phyloP scores from a whole-genome alignment of 2,797 vertebrate species.

The Sebastes glaucus region DNA sequence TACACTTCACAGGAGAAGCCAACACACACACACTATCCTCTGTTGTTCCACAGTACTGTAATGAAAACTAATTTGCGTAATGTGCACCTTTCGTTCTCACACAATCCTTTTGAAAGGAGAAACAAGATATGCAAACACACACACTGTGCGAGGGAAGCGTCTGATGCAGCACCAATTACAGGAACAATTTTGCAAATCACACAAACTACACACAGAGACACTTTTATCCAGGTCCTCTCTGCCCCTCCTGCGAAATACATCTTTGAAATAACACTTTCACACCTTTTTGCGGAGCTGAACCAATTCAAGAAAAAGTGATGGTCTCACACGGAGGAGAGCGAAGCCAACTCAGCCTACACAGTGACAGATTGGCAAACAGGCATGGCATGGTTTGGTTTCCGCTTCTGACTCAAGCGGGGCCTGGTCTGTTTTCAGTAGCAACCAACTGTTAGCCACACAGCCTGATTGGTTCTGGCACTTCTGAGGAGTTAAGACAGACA shows the following conservation, averaged over 20 bases:
- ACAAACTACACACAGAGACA: background rate
- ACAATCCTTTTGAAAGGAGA: background rate
- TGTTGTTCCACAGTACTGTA: background rate
- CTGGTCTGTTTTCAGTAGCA: slow-evolving; percentile 47
- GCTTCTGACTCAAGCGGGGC: slow-evolving; percentile 48
- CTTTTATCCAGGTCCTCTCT: background rate
- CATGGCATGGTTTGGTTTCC: slow-evolving; percentile 41
- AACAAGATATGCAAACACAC: background rate
- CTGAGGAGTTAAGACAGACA: background rate
- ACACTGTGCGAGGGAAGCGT: background rate
- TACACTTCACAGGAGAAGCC: background rate
- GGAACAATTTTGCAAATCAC: background rate
- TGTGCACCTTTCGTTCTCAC: background rate
- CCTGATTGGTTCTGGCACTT: slow-evolving; percentile 30
- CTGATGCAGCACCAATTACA: background rate
- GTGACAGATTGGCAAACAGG: slow-evolving; percentile 52
- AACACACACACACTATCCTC: background rate
- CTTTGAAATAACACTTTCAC: slow-evolving; percentile 17
- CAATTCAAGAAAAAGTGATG: slow-evolving; percentile 22
- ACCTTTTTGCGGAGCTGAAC: slow-evolving; percentile 7
- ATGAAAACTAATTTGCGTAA: background rate
- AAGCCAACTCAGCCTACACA: slow-evolving; percentile 59
- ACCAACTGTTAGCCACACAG: slow-evolving; percentile 33
- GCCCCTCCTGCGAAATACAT: background rate
- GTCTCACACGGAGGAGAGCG: background rate